phyloP scores from a whole-genome alignment of 2,797 vertebrate species.

The Poecilia wingei region DNA sequence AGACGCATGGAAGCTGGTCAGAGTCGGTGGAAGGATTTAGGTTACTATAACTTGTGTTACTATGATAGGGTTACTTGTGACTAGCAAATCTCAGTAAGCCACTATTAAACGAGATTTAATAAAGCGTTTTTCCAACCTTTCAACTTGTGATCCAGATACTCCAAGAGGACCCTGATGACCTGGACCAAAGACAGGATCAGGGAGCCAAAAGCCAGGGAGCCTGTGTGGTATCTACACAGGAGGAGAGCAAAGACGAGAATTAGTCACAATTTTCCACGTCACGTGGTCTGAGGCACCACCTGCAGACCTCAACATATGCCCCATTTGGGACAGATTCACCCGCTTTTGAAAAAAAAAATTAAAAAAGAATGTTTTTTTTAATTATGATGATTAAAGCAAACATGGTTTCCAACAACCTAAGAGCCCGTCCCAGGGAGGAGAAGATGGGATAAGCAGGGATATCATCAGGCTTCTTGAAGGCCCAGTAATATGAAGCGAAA shows the following conservation, averaged over 20 bases:
- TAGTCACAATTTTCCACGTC: not conserved
- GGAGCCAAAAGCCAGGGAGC: conserved; percentile 93
- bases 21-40: not conserved
- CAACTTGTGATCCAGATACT: conserved; percentile 93
- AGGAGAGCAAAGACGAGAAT: conserved; percentile 19
- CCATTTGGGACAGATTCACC: not conserved
- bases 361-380: not conserved
- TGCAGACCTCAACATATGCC: conserved; percentile 6
- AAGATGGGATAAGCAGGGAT: conserved; percentile 91
- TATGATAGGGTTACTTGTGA: not conserved
- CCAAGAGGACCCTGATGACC: conserved; percentile 88
- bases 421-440: conserved; percentile 88
- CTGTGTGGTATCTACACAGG: conserved; percentile 91
- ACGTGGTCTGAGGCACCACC: not conserved
- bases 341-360: not conserved
- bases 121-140: conserved; percentile 82
- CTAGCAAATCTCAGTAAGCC: not conserved
- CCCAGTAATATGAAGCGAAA: conserved; percentile 98
- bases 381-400: not conserved
- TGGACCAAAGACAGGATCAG: conserved; percentile 92
- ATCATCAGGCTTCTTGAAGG: conserved; percentile 91
- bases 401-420: conserved; percentile 80
- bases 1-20: not conserved
- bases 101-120: not conserved
- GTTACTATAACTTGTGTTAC: not conserved